A percentile compares a stretch with the other conserved stretches of the same genome.
Evolutionary conservation across 2,888 invertebrate genomes (phyloP).

Genomic region (Macrosiphum euphorbiae): DNA sequence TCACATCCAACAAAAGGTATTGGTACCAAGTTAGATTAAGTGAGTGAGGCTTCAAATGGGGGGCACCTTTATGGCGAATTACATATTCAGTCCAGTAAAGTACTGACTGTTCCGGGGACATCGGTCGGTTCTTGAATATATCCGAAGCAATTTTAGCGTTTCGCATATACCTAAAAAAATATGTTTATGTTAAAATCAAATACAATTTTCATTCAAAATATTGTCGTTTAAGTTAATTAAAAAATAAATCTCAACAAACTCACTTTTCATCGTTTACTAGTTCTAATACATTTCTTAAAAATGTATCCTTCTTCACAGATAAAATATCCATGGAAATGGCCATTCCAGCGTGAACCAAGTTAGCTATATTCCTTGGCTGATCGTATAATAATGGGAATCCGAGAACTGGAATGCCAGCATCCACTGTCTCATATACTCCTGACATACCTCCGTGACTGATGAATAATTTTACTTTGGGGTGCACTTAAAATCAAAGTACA

Average conservation of each 20-base stretch:
- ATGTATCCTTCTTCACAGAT: background rate
- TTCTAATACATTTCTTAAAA: background rate
- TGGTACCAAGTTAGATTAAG: background rate
- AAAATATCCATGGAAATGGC: background rate
- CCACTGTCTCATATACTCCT: constrained; percentile 2
- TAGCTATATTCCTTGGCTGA: background rate
- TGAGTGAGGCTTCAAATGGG: background rate
- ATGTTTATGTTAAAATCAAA: too few relatives aligned
- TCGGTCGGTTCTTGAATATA: background rate
- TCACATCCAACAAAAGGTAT: background rate
- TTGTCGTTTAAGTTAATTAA: too few relatives aligned
- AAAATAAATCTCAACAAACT: too few relatives aligned
- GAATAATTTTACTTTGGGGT: constrained; percentile 22
- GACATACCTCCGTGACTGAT: constrained; percentile 24
- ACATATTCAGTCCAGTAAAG: constrained; percentile 29
- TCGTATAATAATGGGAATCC: background rate
- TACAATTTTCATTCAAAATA: too few relatives aligned
- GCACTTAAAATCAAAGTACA: background rate
- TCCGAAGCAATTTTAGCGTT: background rate
- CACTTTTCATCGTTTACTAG: constrained; percentile 5
- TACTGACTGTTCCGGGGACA: background rate
- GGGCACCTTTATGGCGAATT: background rate
- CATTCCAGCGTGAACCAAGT: background rate
- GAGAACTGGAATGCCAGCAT: constrained; percentile 1
- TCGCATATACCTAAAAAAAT: background rate